A percentile compares a stretch with the other conserved stretches of the same genome.
These are phyloP conservation scores for Leptinotarsa rubiginosa DNA, from an alignment of 2,888 invertebrate genomes.

Conservation along the genomic window DNA sequence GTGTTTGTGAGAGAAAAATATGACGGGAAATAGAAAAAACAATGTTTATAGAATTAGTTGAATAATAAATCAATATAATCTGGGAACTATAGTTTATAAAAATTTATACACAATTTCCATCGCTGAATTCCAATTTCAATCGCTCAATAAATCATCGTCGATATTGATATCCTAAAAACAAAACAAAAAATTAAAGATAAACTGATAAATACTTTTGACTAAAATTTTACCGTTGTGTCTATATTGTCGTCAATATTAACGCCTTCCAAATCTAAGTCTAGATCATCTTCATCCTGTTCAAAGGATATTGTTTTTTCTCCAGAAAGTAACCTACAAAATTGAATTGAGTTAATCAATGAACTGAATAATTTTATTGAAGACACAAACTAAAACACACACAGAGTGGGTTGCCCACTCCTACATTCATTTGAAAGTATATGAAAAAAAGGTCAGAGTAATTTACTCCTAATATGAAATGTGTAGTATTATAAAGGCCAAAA, in stretches of 20 bases:
- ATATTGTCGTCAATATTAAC: constrained; percentile 84
- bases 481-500: too few relatives aligned
- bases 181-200: constrained; percentile 41
- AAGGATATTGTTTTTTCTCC: constrained; percentile 40
- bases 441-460: too few relatives aligned
- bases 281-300: constrained; percentile 70
- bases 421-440: too few relatives aligned
- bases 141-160: constrained; percentile 79
- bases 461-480: too few relatives aligned
- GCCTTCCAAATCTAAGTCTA: constrained; percentile 87
- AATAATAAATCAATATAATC: neutral
- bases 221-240: constrained; percentile 75
- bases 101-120: neutral
- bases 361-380: too few relatives aligned
- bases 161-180: constrained; percentile 79
- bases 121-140: constrained; percentile 57
- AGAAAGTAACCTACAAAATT: constrained; percentile 31
- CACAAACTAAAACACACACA: too few relatives aligned
- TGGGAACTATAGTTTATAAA: neutral
- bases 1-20: too few relatives aligned
- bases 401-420: too few relatives aligned
- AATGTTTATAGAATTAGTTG: too few relatives aligned
- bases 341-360: too few relatives aligned
- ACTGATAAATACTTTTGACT: neutral
- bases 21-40: too few relatives aligned